Percentiles rank a stretch among this genome's conserved stretches.
Evolutionary conservation across 2,113 vertebrate species (phyloP).

Genomic region (Salminus brasiliensis): DNA sequence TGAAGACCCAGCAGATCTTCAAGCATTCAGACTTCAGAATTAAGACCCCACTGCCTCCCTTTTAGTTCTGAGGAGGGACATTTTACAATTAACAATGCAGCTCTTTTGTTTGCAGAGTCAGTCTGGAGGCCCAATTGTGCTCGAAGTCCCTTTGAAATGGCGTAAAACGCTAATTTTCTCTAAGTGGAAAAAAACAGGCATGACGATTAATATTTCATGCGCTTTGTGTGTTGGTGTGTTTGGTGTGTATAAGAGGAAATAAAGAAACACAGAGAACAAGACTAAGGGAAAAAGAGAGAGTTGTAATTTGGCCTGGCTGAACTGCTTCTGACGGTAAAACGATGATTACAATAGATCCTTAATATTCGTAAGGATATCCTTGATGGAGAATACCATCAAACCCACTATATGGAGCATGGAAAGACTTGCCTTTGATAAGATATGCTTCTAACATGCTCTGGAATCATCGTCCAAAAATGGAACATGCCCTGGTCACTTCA

Average conservation of each 20-base stretch:
- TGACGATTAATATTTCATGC: conserved; percentile 29
- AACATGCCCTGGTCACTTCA: no score
- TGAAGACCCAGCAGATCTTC: conserved; percentile 37
- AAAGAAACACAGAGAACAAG: background rate
- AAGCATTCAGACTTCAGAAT: conserved; percentile 35
- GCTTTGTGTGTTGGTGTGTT: conserved; percentile 21
- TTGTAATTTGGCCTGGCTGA: background rate
- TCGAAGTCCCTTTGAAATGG: conserved; percentile 44
- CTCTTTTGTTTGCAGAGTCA: conserved; percentile 21
- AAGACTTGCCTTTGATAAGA: no score
- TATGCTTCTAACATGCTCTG: no score
- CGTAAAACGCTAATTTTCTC: conserved; percentile 22
- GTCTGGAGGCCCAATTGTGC: background rate
- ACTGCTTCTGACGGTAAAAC: background rate
- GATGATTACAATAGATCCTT: no score
- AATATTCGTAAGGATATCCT: no score
- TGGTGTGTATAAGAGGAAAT: background rate
- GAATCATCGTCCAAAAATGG: no score
- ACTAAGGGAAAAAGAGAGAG: background rate
- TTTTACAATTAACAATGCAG: conserved; percentile 24
- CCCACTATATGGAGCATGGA: no score
- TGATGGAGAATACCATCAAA: no score
- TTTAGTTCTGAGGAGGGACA: conserved; percentile 23
- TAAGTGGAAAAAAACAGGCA: conserved; percentile 32
- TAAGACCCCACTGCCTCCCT: conserved; percentile 1